Evolutionary conservation across 2,797 vertebrate genomes (phyloP), one percentile per base, ranked within the genome.

Genomic region (Cynopterus sphinx): DNA sequence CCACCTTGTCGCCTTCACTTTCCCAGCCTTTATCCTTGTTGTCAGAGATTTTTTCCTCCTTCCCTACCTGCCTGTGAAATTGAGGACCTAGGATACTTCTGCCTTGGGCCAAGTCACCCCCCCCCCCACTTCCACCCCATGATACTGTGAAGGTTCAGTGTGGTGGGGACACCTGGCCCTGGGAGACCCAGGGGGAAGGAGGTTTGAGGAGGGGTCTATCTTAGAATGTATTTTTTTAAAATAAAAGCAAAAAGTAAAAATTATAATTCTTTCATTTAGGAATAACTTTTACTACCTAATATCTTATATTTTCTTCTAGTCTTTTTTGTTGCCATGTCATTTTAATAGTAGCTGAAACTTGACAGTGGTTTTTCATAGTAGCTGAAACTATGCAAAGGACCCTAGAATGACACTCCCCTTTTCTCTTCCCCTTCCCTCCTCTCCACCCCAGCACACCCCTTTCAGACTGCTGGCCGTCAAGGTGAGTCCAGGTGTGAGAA

Each of bases 191-290:
- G 13, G 5, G 22, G 24, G 12, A 2, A 68, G 8, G 7, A 57
- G 22, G 11, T 0, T 59, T 1, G 28, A 33, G n/a, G n/a, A 74
- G 17, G 13, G 6, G 10, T 22, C 11, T 15, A 41, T 26, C 61
- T 85, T 49, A 10, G 51, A 28, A 39, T 63, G 59, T n/a, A 11
- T 41, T 51, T 65, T 65, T 46, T 90, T 59, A 71, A 57, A 43
- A 53, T 33, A 36, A 49, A 94, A 36, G 12, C 26, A 91, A 78
- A 89, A 67, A 55, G 39, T 39, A 71, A 90, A 87, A 39, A 68
- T n/a, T 22, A 36, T 15, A 67, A 36, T 28, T 13, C 21, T 84
- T 19, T 81, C 75, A 61, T 22, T 91, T n/a, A 41, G 28, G 65
- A 28, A 61, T 51, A 74, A 78, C 2, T 9, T 9, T 75, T 6